Conservation (phyloP, 2,797 vertebrate genomes). For the Gobionotothen gibberifrons region DNA sequence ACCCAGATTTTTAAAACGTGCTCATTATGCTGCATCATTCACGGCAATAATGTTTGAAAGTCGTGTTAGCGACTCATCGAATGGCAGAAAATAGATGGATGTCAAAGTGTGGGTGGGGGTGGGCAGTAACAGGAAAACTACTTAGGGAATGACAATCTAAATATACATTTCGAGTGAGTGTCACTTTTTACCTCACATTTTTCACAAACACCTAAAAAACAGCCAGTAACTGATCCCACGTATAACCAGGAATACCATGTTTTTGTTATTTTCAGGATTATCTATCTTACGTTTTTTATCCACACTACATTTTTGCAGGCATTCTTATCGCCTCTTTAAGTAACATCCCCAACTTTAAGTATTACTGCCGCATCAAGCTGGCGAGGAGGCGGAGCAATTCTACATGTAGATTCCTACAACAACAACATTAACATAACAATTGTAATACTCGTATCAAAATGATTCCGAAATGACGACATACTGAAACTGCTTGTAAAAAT, state of each 20-base stretch:
- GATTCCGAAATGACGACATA: too few relatives aligned
- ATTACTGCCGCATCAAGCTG: too few relatives aligned
- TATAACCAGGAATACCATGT: not conserved
- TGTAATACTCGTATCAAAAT: too few relatives aligned
- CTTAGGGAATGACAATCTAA: not conserved
- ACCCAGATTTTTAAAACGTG: not conserved
- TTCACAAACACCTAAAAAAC: not conserved
- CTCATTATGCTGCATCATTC: constrained; percentile 4
- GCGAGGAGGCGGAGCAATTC: too few relatives aligned
- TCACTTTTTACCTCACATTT: not conserved
- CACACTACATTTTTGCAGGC: not conserved
- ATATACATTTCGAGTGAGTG: not conserved
- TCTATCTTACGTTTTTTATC: not conserved
- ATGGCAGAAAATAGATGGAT: not conserved
- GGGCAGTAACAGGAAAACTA: not conserved
- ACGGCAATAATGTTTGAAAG: not conserved
- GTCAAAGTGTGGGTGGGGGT: not conserved
- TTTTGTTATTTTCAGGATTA: not conserved
- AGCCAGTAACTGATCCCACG: not conserved
- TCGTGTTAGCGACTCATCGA: not conserved
- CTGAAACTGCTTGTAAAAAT: too few relatives aligned
- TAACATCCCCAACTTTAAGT: not conserved
- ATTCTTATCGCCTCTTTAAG: not conserved
- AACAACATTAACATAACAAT: too few relatives aligned
- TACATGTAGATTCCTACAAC: too few relatives aligned